Percentiles rank a stretch among this genome's conserved stretches.
These are phyloP conservation scores for Drosophila oshimai DNA, from an alignment of 1,140 invertebrate genomes.

Conservation along the genomic window DNA sequence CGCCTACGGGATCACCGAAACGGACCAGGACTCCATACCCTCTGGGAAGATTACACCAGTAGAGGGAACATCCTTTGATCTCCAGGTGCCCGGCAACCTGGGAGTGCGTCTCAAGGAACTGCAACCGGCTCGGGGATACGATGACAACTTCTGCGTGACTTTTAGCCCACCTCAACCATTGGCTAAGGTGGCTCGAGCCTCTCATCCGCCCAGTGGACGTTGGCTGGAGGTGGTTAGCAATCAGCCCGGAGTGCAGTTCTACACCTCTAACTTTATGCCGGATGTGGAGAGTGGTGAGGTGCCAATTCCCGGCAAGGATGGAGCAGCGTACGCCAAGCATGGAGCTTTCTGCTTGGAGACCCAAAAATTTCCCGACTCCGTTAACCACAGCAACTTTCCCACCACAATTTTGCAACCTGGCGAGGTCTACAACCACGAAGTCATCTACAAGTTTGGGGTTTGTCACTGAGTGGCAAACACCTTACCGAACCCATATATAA, in stretches of 20 bases:
- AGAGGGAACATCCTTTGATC: conserved; percentile 87
- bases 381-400: conserved; percentile 93
- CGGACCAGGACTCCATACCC: conserved; percentile 89
- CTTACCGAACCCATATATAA: conserved; percentile 3
- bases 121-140: conserved; percentile 86
- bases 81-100: conserved; percentile 85
- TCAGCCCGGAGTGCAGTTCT: conserved; percentile 96
- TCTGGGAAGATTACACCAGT: conserved; percentile 89
- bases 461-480: background rate
- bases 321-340: conserved; percentile 87
- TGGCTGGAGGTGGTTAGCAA: conserved; percentile 90
- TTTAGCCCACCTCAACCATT: conserved; percentile 36
- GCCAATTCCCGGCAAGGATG: conserved; percentile 52
- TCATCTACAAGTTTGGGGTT: conserved; percentile 85
- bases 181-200: conserved; percentile 80
- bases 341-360: conserved; percentile 94
- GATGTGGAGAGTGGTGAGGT: conserved; percentile 67
- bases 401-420: conserved; percentile 88
- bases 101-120: conserved; percentile 83
- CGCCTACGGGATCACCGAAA: conserved; percentile 90
- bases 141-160: conserved; percentile 90
- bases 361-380: conserved; percentile 96
- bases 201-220: conserved; percentile 88
- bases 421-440: conserved; percentile 86
- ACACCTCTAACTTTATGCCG: conserved; percentile 91